Conservation (phyloP, 2,797 vertebrate species). For the Rhabdophis nuchalis region DNA sequence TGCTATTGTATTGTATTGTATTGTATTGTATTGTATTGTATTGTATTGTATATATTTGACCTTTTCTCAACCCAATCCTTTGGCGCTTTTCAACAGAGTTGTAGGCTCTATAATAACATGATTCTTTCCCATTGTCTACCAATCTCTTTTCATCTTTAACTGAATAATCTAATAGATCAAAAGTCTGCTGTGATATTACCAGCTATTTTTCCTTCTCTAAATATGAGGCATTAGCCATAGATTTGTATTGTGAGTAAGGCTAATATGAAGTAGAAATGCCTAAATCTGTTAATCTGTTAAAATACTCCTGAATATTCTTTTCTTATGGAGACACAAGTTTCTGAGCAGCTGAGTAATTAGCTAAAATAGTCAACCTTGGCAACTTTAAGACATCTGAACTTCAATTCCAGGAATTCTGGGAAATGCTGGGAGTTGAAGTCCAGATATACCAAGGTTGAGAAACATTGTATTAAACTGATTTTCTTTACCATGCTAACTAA, state of each 20-base stretch:
- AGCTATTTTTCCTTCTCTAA: not conserved
- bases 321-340: not conserved
- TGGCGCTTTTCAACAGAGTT: slow-evolving; percentile 10
- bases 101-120: not conserved
- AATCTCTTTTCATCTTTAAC: not conserved
- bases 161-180: not conserved
- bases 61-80: not conserved
- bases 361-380: not conserved
- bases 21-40: no score
- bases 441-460: not conserved
- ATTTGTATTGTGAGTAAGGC: not conserved
- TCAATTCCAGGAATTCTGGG: not conserved
- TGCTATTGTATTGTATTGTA: no score
- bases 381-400: not conserved
- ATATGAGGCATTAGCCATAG: not conserved
- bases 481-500: not conserved
- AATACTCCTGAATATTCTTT: not conserved
- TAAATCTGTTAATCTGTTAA: not conserved
- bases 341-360: not conserved
- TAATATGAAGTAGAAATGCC: not conserved
- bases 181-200: not conserved
- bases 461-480: not conserved
- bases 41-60: no score
- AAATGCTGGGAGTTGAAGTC: no score
- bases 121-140: not conserved